Conservation (phyloP, 2,797 vertebrate genomes). For the Acanthopagrus latus region DNA sequence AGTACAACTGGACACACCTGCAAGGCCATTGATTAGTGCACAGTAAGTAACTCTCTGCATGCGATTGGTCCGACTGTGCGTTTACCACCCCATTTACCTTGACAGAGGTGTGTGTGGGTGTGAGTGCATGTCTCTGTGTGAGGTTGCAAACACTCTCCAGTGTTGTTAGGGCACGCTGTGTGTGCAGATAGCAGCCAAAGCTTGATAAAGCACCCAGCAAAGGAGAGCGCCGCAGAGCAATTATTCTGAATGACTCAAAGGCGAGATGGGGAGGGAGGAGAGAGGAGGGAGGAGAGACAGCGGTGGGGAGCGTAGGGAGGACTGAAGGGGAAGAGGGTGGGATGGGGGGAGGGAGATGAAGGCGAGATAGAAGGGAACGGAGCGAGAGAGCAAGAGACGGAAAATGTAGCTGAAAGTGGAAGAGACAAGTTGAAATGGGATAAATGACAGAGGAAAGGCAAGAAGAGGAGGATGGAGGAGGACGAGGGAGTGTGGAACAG, state of each 20-base stretch:
- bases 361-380: conserved; percentile 2
- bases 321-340: not conserved
- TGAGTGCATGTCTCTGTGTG: conserved; percentile 2
- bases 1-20: conserved; percentile 5
- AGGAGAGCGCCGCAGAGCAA: conserved; percentile 47
- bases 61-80: conserved; percentile 31
- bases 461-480: not conserved
- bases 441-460: not conserved
- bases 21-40: conserved; percentile 29
- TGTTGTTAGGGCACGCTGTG: conserved; percentile 28
- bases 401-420: not conserved
- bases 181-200: conserved; percentile 41
- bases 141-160: conserved; percentile 15
- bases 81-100: conserved; percentile 7
- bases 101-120: conserved; percentile 3
- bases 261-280: conserved; percentile 21
- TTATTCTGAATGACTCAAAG: conserved; percentile 61
- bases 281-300: not conserved
- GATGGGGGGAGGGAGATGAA: not conserved
- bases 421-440: conserved; percentile 21
- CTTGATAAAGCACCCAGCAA: conserved; percentile 50
- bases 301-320: not conserved
- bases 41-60: conserved; percentile 8
- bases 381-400: not conserved
- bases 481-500: not conserved